Percentiles rank a stretch among this genome's conserved stretches.
Conservation (phyloP, 2,888 invertebrate species). For the Tuta absoluta region DNA sequence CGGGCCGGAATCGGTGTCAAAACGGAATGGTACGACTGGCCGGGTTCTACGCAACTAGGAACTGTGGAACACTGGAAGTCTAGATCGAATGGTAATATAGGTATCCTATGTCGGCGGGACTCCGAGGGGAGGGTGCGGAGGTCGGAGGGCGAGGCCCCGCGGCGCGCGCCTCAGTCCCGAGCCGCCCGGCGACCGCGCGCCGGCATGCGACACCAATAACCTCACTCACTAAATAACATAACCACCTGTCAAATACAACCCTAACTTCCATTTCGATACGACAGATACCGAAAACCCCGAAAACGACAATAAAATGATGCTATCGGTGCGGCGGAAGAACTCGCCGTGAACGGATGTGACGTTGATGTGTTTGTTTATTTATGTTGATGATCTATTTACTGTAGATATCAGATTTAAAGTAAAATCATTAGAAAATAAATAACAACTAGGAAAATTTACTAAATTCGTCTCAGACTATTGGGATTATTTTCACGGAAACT, state of each 20-base stretch:
- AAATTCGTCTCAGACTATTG: neutral
- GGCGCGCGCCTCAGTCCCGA: slow-evolving; percentile 77
- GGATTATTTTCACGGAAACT: neutral
- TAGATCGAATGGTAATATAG: slow-evolving; percentile 46
- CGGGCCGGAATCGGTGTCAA: slow-evolving; percentile 11
- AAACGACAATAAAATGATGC: neutral
- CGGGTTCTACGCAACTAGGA: slow-evolving; percentile 18
- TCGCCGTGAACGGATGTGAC: slow-evolving; percentile 11
- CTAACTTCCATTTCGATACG: neutral
- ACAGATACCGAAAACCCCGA: neutral
- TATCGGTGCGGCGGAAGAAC: neutral
- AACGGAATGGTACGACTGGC: slow-evolving; percentile 2
- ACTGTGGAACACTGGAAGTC: slow-evolving; percentile 45
- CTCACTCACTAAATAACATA: slow-evolving; percentile 52
- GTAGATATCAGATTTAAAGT: neutral
- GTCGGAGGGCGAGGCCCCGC: slow-evolving; percentile 56
- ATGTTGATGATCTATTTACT: neutral
- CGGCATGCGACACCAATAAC: slow-evolving; percentile 65
- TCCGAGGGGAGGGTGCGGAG: slow-evolving; percentile 35
- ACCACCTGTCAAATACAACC: slow-evolving; percentile 31
- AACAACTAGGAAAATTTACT: neutral
- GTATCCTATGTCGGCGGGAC: slow-evolving; percentile 33
- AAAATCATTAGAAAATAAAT: neutral
- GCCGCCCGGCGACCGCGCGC: slow-evolving; percentile 72
- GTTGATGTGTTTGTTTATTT: slow-evolving; percentile 26